These are phyloP conservation scores for Pteria penguin DNA, from an alignment of 2,888 invertebrate genomes.

Conservation along the genomic window DNA sequence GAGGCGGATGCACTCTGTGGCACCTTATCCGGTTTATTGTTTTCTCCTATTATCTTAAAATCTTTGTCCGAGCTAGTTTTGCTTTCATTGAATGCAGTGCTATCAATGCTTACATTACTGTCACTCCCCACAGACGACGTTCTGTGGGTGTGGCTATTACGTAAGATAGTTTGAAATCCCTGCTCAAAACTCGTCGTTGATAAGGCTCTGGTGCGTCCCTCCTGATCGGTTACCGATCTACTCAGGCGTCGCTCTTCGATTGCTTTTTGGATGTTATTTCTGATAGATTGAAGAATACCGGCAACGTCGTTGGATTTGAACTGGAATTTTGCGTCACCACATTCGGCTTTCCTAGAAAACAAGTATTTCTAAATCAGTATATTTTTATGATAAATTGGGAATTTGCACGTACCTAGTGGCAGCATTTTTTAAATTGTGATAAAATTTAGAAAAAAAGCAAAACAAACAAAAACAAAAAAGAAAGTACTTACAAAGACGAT, in stretches of 20 bases:
- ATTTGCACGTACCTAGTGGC: too few species aligned
- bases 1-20: background rate
- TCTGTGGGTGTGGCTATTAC: constrained; percentile 2
- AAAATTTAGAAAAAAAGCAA: too few species aligned
- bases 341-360: constrained; percentile 60
- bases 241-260: constrained; percentile 1
- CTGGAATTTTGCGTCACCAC: constrained; percentile 60
- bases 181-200: background rate
- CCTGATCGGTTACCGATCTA: background rate
- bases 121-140: constrained; percentile 8
- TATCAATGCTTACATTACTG: background rate
- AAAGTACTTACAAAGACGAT: too few species aligned
- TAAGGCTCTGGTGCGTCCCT: background rate
- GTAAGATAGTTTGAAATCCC: constrained; percentile 18
- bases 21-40: background rate
- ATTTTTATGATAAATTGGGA: too few species aligned
- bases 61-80: background rate
- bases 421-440: too few species aligned
- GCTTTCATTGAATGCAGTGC: background rate
- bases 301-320: constrained; percentile 53
- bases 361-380: background rate
- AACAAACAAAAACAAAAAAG: too few species aligned
- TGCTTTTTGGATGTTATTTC: constrained; percentile 57
- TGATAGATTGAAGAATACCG: constrained; percentile 54
- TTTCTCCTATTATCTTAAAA: background rate